phyloP scores from a whole-genome alignment of 2,888 invertebrate species.

The Campoletis raptor region DNA sequence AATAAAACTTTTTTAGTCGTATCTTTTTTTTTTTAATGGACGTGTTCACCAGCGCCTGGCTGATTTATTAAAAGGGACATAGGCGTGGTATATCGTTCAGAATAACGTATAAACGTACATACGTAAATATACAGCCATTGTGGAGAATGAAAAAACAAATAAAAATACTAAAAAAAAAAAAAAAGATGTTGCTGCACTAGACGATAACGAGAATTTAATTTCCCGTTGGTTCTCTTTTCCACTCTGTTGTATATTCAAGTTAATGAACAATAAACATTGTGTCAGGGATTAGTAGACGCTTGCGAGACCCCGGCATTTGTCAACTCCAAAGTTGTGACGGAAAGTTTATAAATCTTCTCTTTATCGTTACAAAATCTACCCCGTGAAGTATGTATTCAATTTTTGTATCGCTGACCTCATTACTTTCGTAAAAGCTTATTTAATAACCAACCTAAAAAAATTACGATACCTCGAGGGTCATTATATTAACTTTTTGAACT shows the following conservation, averaged over 20 bases:
- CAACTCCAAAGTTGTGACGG: constrained; percentile 58
- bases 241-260: constrained; percentile 50
- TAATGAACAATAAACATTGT: constrained; percentile 61
- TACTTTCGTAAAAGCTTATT: background rate
- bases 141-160: constrained; percentile 12
- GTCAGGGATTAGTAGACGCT: background rate
- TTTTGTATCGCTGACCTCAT: background rate
- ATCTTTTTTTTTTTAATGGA: constrained; percentile 32
- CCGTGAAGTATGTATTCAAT: constrained; percentile 13
- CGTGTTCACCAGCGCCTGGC: constrained; percentile 13
- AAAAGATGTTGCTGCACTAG: constrained; percentile 47
- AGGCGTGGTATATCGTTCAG: constrained; percentile 7
- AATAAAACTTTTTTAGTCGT: constrained; percentile 35
- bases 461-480: background rate
- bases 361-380: constrained; percentile 50
- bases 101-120: constrained; percentile 1
- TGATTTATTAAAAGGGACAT: constrained; percentile 56
- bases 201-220: constrained; percentile 68
- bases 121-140: constrained; percentile 10
- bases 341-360: constrained; percentile 60
- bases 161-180: constrained; percentile 50
- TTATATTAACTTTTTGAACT: background rate
- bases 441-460: background rate
- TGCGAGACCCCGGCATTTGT: constrained; percentile 47
- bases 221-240: constrained; percentile 29